Percentiles rank a stretch among this genome's conserved stretches.
phyloP scores from a whole-genome alignment of 23 tunicate genomes.

The Trididemnum nubilum region DNA sequence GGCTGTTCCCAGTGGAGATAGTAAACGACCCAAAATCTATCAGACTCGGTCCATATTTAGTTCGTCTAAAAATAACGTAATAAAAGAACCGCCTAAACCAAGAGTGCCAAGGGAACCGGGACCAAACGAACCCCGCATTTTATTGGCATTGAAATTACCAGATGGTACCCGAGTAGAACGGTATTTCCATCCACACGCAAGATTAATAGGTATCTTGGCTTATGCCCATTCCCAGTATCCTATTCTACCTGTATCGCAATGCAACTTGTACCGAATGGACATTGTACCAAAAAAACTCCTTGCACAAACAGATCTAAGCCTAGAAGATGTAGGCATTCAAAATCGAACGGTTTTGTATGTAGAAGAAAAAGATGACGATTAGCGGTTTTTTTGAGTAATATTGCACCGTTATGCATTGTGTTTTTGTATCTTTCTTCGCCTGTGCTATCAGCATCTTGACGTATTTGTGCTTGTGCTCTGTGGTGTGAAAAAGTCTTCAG shows the following conservation, averaged over 20 bases:
- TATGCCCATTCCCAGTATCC: constrained; percentile 58
- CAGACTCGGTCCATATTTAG: constrained; percentile 64
- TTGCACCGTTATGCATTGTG: neutral
- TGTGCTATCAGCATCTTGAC: no score
- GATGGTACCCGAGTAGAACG: constrained; percentile 84
- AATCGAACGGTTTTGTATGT: constrained; percentile 79
- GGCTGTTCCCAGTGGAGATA: neutral
- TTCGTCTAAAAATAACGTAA: neutral
- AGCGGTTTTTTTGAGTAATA: neutral
- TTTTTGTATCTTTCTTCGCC: no score
- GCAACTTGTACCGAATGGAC: constrained; percentile 68
- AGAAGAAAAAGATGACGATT: constrained; percentile 64
- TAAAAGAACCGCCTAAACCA: constrained; percentile 11
- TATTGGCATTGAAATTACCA: constrained; percentile 78
- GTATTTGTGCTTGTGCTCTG: no score
- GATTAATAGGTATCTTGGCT: constrained; percentile 36
- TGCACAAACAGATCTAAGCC: constrained; percentile 23
- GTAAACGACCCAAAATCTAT: constrained; percentile 40
- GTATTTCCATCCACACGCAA: constrained; percentile 50
- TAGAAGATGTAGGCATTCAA: constrained; percentile 40
- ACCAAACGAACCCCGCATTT: constrained; percentile 51
- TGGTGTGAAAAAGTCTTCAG: no score
- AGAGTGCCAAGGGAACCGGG: constrained; percentile 54
- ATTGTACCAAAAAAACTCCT: constrained; percentile 56
- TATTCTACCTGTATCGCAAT: constrained; percentile 27